These are phyloP conservation scores for Oligia strigilis DNA, from an alignment of 2,888 invertebrate species.

Conservation along the genomic window DNA sequence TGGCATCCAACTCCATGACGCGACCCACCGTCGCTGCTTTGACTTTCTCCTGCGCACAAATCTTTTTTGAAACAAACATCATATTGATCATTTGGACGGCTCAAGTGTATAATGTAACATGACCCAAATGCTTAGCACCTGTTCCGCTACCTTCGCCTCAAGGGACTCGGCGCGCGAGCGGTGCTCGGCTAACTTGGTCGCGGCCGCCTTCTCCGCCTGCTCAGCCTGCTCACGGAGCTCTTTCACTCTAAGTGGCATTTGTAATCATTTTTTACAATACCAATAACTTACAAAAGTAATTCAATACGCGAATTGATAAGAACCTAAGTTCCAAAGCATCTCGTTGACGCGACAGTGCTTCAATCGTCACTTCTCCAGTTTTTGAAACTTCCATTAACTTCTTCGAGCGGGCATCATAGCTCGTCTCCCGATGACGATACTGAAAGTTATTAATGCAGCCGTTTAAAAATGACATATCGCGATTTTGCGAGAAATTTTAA, in stretches of 20 bases:
- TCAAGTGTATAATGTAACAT: slow-evolving; percentile 41
- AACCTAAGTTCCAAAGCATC: slow-evolving; percentile 86
- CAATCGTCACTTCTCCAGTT: slow-evolving; percentile 85
- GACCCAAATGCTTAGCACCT: slow-evolving; percentile 77
- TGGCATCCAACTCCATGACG: slow-evolving; percentile 73
- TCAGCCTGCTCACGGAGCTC: slow-evolving; percentile 82
- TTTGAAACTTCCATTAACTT: slow-evolving; percentile 85
- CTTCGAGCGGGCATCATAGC: slow-evolving; percentile 83
- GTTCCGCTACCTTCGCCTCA: slow-evolving; percentile 82
- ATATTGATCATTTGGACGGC: slow-evolving; percentile 6
- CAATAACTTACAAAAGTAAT: neutral
- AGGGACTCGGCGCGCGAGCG: slow-evolving; percentile 75
- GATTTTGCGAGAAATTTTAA: slow-evolving; percentile 1
- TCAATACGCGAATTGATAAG: slow-evolving; percentile 25
- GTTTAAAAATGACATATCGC: slow-evolving; percentile 16
- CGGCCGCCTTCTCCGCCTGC: slow-evolving; percentile 72
- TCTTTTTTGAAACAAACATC: slow-evolving; percentile 34
- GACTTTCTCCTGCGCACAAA: slow-evolving; percentile 75
- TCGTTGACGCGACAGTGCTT: slow-evolving; percentile 82
- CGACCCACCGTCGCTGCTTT: slow-evolving; percentile 71
- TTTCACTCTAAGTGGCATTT: slow-evolving; percentile 77
- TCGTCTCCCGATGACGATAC: slow-evolving; percentile 84
- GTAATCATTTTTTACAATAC: slow-evolving; percentile 5
- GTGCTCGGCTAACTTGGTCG: slow-evolving; percentile 71
- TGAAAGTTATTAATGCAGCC: slow-evolving; percentile 61